Evolutionary conservation across 2,888 invertebrate genomes (phyloP).

Genomic region (Melieria picta): DNA sequence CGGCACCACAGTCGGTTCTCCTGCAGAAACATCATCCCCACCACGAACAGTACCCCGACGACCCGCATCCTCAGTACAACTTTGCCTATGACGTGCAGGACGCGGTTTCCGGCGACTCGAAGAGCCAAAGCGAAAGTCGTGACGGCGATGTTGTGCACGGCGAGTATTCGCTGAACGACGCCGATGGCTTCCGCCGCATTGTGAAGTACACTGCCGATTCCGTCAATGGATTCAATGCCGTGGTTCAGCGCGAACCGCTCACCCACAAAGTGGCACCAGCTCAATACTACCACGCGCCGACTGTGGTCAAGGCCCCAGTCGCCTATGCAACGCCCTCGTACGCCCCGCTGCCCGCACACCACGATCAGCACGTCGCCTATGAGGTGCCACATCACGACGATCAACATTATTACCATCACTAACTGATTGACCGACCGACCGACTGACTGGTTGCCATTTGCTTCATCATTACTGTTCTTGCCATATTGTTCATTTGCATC

Average conservation of each 20-base stretch:
- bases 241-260: conserved; percentile 60
- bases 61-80: conserved; percentile 60
- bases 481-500: neutral
- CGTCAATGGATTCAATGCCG: conserved; percentile 63
- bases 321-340: conserved; percentile 40
- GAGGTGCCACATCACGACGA: conserved; percentile 48
- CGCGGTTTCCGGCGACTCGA: conserved; percentile 62
- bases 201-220: conserved; percentile 65
- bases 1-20: conserved; percentile 48
- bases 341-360: conserved; percentile 43
- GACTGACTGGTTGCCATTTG: neutral
- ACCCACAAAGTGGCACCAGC: conserved; percentile 48
- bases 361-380: conserved; percentile 46
- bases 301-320: conserved; percentile 46
- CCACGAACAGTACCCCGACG: conserved; percentile 56
- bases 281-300: conserved; percentile 52
- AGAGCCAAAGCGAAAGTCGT: conserved; percentile 62
- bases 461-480: conserved; percentile 5
- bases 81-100: conserved; percentile 65
- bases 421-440: conserved; percentile 21
- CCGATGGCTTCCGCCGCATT: conserved; percentile 63
- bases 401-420: conserved; percentile 56
- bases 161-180: conserved; percentile 64
- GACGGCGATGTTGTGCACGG: conserved; percentile 65
- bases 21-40: conserved; percentile 51